Percentiles rank a stretch among this genome's conserved stretches.
Evolutionary conservation across 2,113 vertebrate genomes (phyloP).

Genomic region (Oceanites oceanicus): DNA sequence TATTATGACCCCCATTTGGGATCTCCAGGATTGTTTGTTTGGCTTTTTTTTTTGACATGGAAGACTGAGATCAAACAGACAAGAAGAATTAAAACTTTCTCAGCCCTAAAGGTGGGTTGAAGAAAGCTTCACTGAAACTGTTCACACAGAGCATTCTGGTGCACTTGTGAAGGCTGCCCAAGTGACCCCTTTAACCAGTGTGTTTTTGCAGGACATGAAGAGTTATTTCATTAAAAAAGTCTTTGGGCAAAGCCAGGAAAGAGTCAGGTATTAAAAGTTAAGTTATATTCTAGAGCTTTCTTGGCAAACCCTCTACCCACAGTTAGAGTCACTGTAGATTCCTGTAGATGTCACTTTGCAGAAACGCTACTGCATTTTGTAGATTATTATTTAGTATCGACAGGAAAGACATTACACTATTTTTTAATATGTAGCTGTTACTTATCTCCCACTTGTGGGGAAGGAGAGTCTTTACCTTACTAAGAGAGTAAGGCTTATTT

Average conservation of each 20-base stretch:
- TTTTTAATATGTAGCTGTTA: not conserved
- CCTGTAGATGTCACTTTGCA: not conserved
- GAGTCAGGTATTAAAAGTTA: not conserved
- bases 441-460: not conserved
- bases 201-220: not conserved
- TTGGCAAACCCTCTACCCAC: not conserved
- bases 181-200: no score
- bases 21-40: not conserved
- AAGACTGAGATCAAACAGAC: not conserved
- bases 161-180: not conserved
- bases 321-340: not conserved
- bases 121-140: not conserved
- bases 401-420: not conserved
- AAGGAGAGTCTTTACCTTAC: not conserved
- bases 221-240: not conserved
- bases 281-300: not conserved
- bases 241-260: not conserved
- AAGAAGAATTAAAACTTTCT: not conserved
- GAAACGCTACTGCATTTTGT: not conserved
- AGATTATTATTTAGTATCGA: not conserved
- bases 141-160: not conserved
- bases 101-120: not conserved
- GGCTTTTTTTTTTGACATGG: not conserved
- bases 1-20: not conserved
- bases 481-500: not conserved